phyloP scores from a whole-genome alignment of 2,797 vertebrate species.

The Bovichtus variegatus region DNA sequence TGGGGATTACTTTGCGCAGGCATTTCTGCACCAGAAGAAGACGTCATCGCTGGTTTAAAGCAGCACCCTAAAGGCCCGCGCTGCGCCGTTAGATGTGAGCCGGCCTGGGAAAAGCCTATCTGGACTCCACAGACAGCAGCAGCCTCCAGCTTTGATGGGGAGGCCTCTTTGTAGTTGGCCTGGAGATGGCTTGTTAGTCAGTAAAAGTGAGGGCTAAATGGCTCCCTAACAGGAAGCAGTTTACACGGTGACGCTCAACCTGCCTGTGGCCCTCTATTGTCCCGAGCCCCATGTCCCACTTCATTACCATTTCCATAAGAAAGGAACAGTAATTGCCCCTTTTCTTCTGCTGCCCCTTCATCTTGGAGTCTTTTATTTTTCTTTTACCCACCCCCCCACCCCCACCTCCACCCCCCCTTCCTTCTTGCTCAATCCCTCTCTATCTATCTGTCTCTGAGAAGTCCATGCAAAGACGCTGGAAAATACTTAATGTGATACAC shows the following conservation, averaged over 20 bases:
- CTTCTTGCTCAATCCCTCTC: slow-evolving; percentile 39
- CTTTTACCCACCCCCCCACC: slow-evolving; percentile 13
- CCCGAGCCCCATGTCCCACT: slow-evolving; percentile 84
- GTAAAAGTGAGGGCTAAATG: slow-evolving; percentile 89
- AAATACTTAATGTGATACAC: neutral
- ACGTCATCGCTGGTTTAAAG: no score
- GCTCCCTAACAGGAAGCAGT: slow-evolving; percentile 89
- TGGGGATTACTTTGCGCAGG: neutral
- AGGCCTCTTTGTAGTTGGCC: slow-evolving; percentile 86
- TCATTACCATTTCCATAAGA: slow-evolving; percentile 91
- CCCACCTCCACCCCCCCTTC: no score
- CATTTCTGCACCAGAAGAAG: neutral
- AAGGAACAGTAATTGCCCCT: slow-evolving; percentile 88
- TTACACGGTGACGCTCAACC: slow-evolving; percentile 86
- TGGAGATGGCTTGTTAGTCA: slow-evolving; percentile 89
- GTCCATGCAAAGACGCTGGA: neutral
- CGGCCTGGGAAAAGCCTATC: slow-evolving; percentile 79
- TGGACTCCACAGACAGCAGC: slow-evolving; percentile 70
- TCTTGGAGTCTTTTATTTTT: slow-evolving; percentile 68
- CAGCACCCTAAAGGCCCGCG: slow-evolving; percentile 22
- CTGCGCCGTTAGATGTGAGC: slow-evolving; percentile 48
- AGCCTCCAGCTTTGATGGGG: slow-evolving; percentile 85
- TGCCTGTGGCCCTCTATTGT: slow-evolving; percentile 86
- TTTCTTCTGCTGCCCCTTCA: slow-evolving; percentile 88
- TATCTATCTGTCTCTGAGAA: slow-evolving; percentile 32